phyloP scores from a whole-genome alignment of 2,888 invertebrate genomes.

The Lasius fuliginosus region DNA sequence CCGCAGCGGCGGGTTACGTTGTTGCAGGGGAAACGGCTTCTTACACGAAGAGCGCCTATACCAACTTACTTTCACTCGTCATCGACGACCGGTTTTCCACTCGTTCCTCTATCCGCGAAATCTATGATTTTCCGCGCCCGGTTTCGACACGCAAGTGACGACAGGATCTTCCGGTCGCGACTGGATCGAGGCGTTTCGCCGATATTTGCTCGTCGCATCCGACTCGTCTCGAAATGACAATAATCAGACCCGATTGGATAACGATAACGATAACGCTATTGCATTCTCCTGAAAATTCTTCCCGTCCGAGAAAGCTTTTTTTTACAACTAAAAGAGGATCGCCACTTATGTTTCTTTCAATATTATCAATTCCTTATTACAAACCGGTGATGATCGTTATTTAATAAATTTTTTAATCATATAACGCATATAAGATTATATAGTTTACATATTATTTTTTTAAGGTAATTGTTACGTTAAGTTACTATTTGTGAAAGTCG shows the following conservation, averaged over 20 bases:
- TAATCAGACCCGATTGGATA: background rate
- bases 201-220: background rate
- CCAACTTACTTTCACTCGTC: constrained; percentile 83
- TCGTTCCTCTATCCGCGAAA: constrained; percentile 63
- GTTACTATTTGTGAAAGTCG: background rate
- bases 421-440: background rate
- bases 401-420: background rate
- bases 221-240: background rate
- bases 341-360: background rate
- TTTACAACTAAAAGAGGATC: background rate
- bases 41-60: constrained; percentile 79
- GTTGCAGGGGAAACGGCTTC: constrained; percentile 77
- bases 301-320: background rate
- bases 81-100: constrained; percentile 82
- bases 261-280: constrained; percentile 9
- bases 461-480: too few species aligned
- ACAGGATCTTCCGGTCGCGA: constrained; percentile 24
- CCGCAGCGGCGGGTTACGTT: constrained; percentile 73
- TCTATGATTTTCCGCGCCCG: constrained; percentile 68
- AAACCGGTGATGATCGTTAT: background rate
- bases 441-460: background rate
- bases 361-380: background rate
- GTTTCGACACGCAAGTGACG: constrained; percentile 63
- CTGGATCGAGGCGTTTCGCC: constrained; percentile 11
- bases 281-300: background rate